Percentiles rank a stretch among this genome's conserved stretches.
These are phyloP conservation scores for Siniperca obscura DNA, from an alignment of 2,797 vertebrate genomes.

Conservation along the genomic window DNA sequence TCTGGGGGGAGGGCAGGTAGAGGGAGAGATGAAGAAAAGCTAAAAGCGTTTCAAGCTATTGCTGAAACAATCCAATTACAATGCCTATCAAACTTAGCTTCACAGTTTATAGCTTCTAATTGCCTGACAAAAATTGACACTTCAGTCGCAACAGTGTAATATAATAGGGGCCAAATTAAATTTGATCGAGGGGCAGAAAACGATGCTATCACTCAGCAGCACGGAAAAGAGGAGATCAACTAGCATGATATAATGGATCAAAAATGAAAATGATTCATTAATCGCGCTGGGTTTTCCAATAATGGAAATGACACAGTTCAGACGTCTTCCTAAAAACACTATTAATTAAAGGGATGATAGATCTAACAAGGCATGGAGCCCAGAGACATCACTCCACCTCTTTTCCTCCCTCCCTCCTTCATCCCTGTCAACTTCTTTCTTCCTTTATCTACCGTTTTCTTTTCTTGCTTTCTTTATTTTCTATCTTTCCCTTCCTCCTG, in stretches of 20 bases:
- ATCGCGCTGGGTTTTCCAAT: conserved; percentile 96
- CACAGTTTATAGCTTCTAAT: conserved; percentile 99
- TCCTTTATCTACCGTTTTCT: conserved; percentile 10
- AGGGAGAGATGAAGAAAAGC: conserved; percentile 77
- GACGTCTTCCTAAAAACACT: conserved; percentile 99
- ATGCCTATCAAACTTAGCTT: conserved; percentile 99
- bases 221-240: conserved; percentile 95
- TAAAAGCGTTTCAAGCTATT: conserved; percentile 92
- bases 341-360: conserved; percentile 99
- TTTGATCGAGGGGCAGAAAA: conserved; percentile 99
- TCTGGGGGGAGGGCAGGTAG: conserved; percentile 67
- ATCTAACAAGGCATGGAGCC: conserved; percentile 96
- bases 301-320: conserved; percentile 99
- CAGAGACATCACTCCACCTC: conserved; percentile 81
- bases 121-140: conserved; percentile 99
- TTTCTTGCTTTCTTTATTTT: conserved; percentile 6
- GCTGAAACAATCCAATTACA: conserved; percentile 99
- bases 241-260: conserved; percentile 96
- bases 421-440: conserved; percentile 41
- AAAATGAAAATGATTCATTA: conserved; percentile 99
- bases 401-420: conserved; percentile 29
- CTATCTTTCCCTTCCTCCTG: neutral
- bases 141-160: conserved; percentile 99
- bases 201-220: conserved; percentile 94
- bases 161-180: conserved; percentile 99